These are phyloP conservation scores for Octonoba sinensis DNA, from an alignment of 2,888 invertebrate genomes.

Conservation along the genomic window DNA sequence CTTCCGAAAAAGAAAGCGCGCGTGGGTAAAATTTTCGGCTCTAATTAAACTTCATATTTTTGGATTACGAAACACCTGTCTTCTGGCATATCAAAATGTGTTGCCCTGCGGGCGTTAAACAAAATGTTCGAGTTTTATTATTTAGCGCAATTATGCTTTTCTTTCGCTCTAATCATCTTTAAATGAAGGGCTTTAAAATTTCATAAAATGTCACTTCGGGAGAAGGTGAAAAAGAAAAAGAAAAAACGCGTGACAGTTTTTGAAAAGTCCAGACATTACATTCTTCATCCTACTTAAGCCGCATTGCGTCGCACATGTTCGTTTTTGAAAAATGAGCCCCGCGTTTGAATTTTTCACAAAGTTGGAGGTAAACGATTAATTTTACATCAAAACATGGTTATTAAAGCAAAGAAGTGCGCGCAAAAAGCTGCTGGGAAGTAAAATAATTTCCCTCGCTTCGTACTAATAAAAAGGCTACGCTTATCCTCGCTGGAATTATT, in stretches of 20 bases:
- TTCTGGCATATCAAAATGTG: background rate
- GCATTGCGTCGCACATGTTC: slow-evolving; percentile 48
- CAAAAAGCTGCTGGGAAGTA: slow-evolving; percentile 44
- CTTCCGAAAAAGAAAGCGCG: too few relatives aligned
- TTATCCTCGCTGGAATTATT: slow-evolving; percentile 24
- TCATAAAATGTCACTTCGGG: slow-evolving; percentile 12
- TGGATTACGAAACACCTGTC: background rate
- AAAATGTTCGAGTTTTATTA: background rate
- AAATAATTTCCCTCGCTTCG: slow-evolving; percentile 21
- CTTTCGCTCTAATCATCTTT: background rate
- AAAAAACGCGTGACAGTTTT: background rate
- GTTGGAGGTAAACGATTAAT: slow-evolving; percentile 40
- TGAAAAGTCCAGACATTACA: slow-evolving; percentile 14
- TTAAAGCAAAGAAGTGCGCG: slow-evolving; percentile 42
- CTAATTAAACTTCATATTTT: background rate
- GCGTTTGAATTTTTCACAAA: slow-evolving; percentile 35
- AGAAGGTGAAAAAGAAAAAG: background rate
- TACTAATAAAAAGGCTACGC: slow-evolving; percentile 27
- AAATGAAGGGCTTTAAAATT: slow-evolving; percentile 17
- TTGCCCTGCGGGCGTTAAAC: slow-evolving; percentile 4
- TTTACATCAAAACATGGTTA: slow-evolving; percentile 41
- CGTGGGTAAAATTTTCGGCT: slow-evolving; percentile 7
- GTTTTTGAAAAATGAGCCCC: slow-evolving; percentile 53
- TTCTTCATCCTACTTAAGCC: slow-evolving; percentile 30
- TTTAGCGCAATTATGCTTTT: slow-evolving; percentile 1